Conservation (phyloP, 2,888 invertebrate genomes). For the Dioctria linearis region DNA sequence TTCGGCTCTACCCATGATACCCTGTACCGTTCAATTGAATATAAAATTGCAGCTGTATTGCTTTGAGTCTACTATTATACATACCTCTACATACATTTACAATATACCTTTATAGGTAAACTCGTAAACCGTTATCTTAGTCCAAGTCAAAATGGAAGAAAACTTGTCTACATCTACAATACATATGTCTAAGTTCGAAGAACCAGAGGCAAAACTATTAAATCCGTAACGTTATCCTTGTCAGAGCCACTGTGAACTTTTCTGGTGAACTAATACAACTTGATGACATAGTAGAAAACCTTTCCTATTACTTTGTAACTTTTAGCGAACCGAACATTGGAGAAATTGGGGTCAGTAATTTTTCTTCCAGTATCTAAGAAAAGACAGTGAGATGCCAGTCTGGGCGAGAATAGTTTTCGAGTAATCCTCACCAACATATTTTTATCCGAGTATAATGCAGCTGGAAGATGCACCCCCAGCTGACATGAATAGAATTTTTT, state of each 20-base stretch:
- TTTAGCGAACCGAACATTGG: constrained; percentile 34
- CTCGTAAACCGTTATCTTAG: constrained; percentile 40
- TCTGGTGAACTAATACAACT: constrained; percentile 31
- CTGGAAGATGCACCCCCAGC: constrained; percentile 42
- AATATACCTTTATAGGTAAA: neutral
- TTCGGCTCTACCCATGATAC: too few species aligned
- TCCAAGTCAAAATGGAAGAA: constrained; percentile 5
- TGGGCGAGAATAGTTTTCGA: constrained; percentile 37
- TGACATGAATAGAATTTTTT: constrained; percentile 50
- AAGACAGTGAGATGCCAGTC: constrained; percentile 35
- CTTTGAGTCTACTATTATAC: too few species aligned
- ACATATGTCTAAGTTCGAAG: neutral
- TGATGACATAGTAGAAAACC: constrained; percentile 43
- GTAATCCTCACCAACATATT: constrained; percentile 50
- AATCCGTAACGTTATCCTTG: constrained; percentile 19
- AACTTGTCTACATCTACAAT: neutral
- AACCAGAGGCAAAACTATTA: constrained; percentile 27
- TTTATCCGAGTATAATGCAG: constrained; percentile 44
- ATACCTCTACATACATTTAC: neutral
- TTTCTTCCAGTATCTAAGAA: constrained; percentile 35
- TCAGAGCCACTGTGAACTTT: constrained; percentile 23
- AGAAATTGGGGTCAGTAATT: constrained; percentile 53
- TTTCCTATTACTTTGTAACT: constrained; percentile 29
- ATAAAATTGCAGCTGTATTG: too few species aligned
- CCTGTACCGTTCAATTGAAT: too few species aligned